Evolutionary conservation across 2,797 vertebrate genomes (phyloP).

Genomic region (Novumbra hubbsi): DNA sequence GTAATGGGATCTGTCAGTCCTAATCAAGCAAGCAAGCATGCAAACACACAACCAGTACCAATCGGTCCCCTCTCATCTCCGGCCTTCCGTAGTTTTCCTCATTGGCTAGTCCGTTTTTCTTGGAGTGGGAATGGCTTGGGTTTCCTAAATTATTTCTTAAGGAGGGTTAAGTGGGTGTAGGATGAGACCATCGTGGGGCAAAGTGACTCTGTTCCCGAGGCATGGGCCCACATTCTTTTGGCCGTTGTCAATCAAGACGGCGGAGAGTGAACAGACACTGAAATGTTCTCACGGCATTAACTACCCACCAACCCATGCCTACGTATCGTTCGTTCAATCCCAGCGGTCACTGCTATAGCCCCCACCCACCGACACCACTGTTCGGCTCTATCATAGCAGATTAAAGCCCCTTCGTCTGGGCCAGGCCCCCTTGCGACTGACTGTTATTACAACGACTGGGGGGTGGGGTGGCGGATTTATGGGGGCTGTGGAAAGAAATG

Average conservation of each 20-base stretch:
- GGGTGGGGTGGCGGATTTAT: too few species aligned
- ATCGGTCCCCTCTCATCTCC: conserved; percentile 54
- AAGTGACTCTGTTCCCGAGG: conserved; percentile 31
- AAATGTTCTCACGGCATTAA: conserved; percentile 24
- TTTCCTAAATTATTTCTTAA: conserved; percentile 42
- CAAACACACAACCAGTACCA: conserved; percentile 45
- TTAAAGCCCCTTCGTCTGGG: not conserved
- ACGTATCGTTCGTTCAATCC: conserved; percentile 18
- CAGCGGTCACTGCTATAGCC: conserved; percentile 34
- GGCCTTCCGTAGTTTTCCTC: conserved; percentile 42
- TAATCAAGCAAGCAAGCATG: conserved; percentile 31
- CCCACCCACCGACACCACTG: conserved; percentile 10
- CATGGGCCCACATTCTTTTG: conserved; percentile 52
- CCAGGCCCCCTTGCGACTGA: not conserved
- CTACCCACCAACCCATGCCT: conserved; percentile 10
- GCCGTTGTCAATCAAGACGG: conserved; percentile 49
- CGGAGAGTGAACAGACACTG: conserved; percentile 2
- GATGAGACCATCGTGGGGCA: conserved; percentile 50
- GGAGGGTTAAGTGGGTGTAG: conserved; percentile 55
- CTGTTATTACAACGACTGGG: not conserved
- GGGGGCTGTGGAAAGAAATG: not conserved
- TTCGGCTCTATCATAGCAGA: not conserved
- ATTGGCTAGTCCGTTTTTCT: conserved; percentile 43
- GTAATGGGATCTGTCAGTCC: conserved; percentile 47
- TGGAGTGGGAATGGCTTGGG: conserved; percentile 47